Conservation (phyloP, 2,113 vertebrate species). For the Phylloscopus trochiloides region DNA sequence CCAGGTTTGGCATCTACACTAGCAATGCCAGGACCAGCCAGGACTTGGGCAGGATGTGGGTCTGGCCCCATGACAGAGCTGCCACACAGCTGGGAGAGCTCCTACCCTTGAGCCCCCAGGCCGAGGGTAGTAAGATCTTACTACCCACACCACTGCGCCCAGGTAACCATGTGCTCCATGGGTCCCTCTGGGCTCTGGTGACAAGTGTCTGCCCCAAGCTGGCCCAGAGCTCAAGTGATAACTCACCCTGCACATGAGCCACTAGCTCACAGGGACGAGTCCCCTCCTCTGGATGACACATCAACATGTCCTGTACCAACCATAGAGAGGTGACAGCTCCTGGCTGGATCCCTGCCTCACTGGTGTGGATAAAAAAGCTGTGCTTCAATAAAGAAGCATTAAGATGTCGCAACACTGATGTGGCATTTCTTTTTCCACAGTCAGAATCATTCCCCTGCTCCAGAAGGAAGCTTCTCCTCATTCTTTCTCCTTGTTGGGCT, state of each 20-base stretch:
- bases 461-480: neutral
- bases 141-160: rapidly evolving
- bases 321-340: rapidly evolving
- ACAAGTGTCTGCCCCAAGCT: neutral
- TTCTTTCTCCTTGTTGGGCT: neutral
- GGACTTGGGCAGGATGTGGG: neutral
- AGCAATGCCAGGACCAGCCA: neutral
- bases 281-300: neutral
- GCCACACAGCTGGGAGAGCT: rapidly evolving
- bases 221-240: neutral
- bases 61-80: neutral
- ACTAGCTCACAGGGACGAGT: neutral
- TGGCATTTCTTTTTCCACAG: neutral
- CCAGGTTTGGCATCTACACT: neutral
- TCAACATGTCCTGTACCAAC: neutral
- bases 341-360: neutral
- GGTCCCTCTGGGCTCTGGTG: neutral
- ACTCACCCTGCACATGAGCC: neutral
- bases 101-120: neutral
- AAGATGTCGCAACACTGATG: neutral
- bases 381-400: neutral
- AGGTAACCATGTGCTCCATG: rapidly evolving
- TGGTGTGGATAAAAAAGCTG: rapidly evolving
- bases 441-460: neutral
- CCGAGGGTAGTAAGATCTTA: too few relatives aligned